Evolutionary conservation across 1,140 invertebrate species (phyloP), one percentile per base, ranked within the genome.

Genomic region (Tetragonula clypearis): DNA sequence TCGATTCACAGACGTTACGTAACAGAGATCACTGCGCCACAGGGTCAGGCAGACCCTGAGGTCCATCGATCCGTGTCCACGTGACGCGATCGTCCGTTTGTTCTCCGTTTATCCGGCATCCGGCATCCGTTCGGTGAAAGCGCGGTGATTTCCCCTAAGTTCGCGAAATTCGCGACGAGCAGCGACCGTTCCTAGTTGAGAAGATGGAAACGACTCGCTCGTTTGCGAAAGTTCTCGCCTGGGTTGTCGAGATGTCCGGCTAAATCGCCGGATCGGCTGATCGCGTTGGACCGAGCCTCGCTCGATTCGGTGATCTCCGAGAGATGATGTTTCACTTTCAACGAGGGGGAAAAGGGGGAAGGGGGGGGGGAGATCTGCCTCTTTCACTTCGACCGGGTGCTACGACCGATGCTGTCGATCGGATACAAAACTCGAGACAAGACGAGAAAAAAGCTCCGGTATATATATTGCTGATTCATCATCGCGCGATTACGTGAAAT

Each of bases 271-370:
- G 30, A 30, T 30, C 30, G 23, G 30, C 55, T 62, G 74, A 87
- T 87, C 69, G 79, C 65, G 75, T 73, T 79, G 53, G 76, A 82
- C 60, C 82, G 74, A 71, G 76, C 65, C 30, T 30, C 66, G 66
- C 73, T 58, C 41, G 65, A 85, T 88, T 87, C 78, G 82, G 66
- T 65, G 58, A 26, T 12, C n/a, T 19, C 69, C 30, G 26, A 74
- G 69, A 62, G 69, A 62, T 30, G 69, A 80, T 82, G 71, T 88
- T 79, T 86, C 84, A 68, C 84, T 88, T 86, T 88, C 86, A 19
- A 88, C 56, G 60, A 66, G 41, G 41, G 41, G 41, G 0, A 30
- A 30, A 30, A 30, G 3, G 41, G 41, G 8, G 41, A 41, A 41
- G 41, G 41, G 6, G 41, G 0, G 0, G 41, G 8, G 6, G 41